Conservation (phyloP, 2,888 invertebrate species). For the Parnassius smintheus region DNA sequence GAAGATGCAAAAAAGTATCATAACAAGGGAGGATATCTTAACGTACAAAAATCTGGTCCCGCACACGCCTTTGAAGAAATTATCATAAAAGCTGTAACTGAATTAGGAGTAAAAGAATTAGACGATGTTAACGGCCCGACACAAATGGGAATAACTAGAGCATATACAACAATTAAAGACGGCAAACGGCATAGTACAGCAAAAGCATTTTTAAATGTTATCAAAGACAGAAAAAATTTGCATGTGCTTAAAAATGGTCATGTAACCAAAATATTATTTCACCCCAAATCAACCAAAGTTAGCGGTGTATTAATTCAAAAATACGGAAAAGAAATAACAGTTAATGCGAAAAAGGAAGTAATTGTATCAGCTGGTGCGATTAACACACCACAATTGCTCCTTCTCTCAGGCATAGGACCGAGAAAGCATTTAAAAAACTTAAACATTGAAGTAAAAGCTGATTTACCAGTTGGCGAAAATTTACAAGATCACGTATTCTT, state of each 20-base stretch:
- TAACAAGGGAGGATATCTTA: conserved; percentile 53
- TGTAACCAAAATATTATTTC: conserved; percentile 41
- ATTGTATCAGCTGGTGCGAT: conserved; percentile 46
- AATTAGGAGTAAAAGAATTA: conserved; percentile 56
- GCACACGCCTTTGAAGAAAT: conserved; percentile 28
- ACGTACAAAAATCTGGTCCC: conserved; percentile 44
- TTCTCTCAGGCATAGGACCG: conserved; percentile 51
- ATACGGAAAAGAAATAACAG: conserved; percentile 32
- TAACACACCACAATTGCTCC: conserved; percentile 45
- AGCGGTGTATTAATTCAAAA: conserved; percentile 42
- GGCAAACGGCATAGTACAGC: conserved; percentile 65
- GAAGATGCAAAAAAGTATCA: conserved; percentile 34
- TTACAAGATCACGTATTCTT: conserved; percentile 48
- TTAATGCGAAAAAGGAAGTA: conserved; percentile 43
- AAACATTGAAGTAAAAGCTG: conserved; percentile 39
- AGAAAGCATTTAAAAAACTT: conserved; percentile 40
- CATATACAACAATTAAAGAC: conserved; percentile 36
- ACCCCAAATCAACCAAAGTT: conserved; percentile 34
- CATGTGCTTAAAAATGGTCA: conserved; percentile 41
- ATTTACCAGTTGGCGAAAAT: conserved; percentile 50
- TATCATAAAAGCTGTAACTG: conserved; percentile 43
- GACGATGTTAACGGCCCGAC: conserved; percentile 43
- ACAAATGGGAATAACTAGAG: conserved; percentile 45
- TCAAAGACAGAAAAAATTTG: conserved; percentile 42
- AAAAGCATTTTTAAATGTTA: conserved; percentile 49